Percentiles rank a stretch among this genome's conserved stretches.
Conservation (phyloP, 2,888 invertebrate genomes). For the Cantharis nigra region DNA sequence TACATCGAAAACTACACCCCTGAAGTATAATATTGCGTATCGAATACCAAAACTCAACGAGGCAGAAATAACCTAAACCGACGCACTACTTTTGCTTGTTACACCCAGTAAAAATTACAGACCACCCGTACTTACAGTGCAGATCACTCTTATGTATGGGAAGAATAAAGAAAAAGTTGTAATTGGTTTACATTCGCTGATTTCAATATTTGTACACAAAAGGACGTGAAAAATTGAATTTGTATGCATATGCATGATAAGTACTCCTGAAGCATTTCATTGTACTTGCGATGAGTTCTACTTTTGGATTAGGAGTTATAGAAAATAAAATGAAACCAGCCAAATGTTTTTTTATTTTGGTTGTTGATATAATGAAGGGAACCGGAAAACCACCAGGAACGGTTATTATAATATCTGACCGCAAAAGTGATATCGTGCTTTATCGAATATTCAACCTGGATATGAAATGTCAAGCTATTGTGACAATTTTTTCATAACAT, state of each 20-base stretch:
- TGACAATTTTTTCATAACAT: not conserved
- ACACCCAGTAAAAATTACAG: conserved; percentile 31
- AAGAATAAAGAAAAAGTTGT: not conserved
- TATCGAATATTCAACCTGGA: conserved; percentile 4
- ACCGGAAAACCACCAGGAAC: conserved; percentile 51
- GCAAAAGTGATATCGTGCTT: conserved; percentile 33
- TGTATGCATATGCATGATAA: conserved; percentile 13
- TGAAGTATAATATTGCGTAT: conserved; percentile 36
- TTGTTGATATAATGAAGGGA: conserved; percentile 33
- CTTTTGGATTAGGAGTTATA: not conserved
- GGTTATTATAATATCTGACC: conserved; percentile 37
- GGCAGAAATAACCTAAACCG: conserved; percentile 32
- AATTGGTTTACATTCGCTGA: not conserved
- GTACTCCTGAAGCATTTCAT: not conserved
- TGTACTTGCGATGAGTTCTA: not conserved
- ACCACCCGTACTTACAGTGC: conserved; percentile 30
- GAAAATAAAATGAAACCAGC: not conserved
- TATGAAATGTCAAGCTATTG: conserved; percentile 1
- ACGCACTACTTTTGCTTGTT: conserved; percentile 34
- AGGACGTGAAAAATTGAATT: conserved; percentile 8
- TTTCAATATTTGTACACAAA: conserved; percentile 15
- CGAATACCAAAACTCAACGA: conserved; percentile 29
- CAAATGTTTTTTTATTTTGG: not conserved
- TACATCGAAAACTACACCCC: conserved; percentile 34
- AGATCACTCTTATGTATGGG: not conserved